Evolutionary conservation across 1,140 invertebrate genomes (phyloP).

Genomic region (Heliconius himera): DNA sequence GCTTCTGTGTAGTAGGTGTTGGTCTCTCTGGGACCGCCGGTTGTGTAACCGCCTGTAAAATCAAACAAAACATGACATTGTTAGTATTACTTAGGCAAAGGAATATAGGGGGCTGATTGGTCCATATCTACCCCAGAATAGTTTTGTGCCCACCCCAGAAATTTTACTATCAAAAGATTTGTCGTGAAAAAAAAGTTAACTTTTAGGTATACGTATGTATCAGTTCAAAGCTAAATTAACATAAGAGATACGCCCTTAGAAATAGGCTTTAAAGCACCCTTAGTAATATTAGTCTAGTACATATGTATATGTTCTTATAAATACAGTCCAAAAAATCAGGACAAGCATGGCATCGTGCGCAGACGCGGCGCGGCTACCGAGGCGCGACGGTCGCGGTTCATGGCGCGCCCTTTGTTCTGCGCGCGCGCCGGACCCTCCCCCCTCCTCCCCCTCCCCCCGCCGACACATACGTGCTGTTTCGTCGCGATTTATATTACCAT

Average conservation of each 20-base stretch:
- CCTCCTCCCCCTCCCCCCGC: background rate
- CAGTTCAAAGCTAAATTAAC: too few species aligned
- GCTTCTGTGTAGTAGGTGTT: conserved; percentile 73
- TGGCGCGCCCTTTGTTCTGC: conserved; percentile 78
- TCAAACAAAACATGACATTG: background rate
- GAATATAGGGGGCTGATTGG: too few species aligned
- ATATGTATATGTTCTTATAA: background rate
- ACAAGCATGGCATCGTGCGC: conserved; percentile 48
- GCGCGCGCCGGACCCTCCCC: conserved; percentile 51
- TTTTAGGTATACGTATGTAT: too few species aligned
- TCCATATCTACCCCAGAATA: too few species aligned
- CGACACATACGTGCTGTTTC: conserved; percentile 29
- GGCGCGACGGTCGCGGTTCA: conserved; percentile 77
- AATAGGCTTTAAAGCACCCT: background rate
- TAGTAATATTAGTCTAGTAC: background rate
- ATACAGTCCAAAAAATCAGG: conserved; percentile 52
- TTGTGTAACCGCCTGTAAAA: conserved; percentile 77
- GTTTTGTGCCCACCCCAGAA: too few species aligned
- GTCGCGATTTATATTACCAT: conserved; percentile 32
- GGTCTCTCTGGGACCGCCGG: conserved; percentile 72
- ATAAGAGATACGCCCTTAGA: background rate
- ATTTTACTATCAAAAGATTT: too few species aligned
- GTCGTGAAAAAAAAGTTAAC: too few species aligned
- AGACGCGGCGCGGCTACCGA: conserved; percentile 53
- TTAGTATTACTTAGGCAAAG: background rate